phyloP scores from a whole-genome alignment of 2,113 vertebrate species.

The Nannospalax galili region DNA sequence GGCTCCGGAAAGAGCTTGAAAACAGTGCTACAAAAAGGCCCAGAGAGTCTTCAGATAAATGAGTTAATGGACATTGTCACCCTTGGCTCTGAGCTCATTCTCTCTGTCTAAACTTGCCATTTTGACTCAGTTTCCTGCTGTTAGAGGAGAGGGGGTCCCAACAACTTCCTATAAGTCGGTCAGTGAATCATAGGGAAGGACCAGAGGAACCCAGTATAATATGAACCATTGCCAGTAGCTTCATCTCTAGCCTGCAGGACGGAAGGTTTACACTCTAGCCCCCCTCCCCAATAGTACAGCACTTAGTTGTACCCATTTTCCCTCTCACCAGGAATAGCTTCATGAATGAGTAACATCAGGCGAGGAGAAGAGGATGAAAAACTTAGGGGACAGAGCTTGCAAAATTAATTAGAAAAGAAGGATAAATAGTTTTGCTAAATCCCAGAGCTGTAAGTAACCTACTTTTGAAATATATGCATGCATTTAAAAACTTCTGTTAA shows the following conservation, averaged over 20 bases:
- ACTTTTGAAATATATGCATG: conserved; percentile 50
- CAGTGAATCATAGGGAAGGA: background rate
- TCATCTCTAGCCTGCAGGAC: background rate
- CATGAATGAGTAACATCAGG: conserved; percentile 54
- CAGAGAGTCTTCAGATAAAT: background rate
- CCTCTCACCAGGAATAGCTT: conserved; percentile 3
- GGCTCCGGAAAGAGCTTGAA: background rate
- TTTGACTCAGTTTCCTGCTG: conserved; percentile 27
- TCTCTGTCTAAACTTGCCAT: background rate
- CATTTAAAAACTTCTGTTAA: conserved; percentile 46
- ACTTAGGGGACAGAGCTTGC: conserved; percentile 37
- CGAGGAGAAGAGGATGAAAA: conserved; percentile 65
- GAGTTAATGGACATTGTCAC: background rate
- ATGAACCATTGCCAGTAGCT: background rate
- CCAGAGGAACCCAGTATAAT: background rate
- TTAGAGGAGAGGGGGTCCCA: background rate
- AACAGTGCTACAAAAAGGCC: background rate
- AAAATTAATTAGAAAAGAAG: conserved; percentile 76
- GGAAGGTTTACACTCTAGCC: background rate
- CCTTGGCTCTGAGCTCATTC: too few relatives aligned
- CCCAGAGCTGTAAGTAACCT: conserved; percentile 73
- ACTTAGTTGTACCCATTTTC: background rate
- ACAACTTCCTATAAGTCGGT: background rate
- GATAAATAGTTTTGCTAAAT: conserved; percentile 53
- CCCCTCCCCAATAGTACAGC: background rate